Evolutionary conservation across 1,140 invertebrate genomes (phyloP).

Genomic region (Drosophila chauvacae): DNA sequence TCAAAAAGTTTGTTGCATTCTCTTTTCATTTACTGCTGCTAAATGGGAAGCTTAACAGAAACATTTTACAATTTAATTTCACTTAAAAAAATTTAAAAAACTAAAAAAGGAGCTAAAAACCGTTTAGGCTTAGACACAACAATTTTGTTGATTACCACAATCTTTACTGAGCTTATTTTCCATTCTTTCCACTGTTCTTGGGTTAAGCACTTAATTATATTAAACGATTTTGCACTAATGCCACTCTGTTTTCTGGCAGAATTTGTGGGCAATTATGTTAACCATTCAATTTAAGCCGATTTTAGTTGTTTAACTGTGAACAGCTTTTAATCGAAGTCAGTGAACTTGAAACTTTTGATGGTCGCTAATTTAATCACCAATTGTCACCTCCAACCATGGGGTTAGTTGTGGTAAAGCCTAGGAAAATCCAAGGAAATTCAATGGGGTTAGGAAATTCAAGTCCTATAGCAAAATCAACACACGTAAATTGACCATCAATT

Average conservation of each 20-base stretch:
- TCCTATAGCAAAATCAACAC: neutral
- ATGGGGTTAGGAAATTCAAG: slow-evolving; percentile 7
- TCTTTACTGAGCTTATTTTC: neutral
- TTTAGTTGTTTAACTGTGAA: slow-evolving; percentile 41
- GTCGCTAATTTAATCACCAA: slow-evolving; percentile 33
- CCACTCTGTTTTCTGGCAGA: slow-evolving; percentile 19
- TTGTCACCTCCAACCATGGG: slow-evolving; percentile 7
- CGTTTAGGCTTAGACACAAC: neutral
- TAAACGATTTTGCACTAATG: slow-evolving; percentile 13
- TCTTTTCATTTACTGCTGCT: neutral
- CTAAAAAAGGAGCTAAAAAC: neutral
- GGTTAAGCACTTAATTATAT: slow-evolving; percentile 11
- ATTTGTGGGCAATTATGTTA: neutral
- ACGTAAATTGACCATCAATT: slow-evolving; percentile 20
- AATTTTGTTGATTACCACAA: neutral
- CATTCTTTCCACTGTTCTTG: slow-evolving; percentile 8
- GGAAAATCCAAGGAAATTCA: slow-evolving; percentile 1
- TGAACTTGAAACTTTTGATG: slow-evolving; percentile 58
- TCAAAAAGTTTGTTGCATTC: slow-evolving; percentile 2
- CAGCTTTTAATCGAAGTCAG: slow-evolving; percentile 44
- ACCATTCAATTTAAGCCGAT: slow-evolving; percentile 20
- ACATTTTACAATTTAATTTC: neutral
- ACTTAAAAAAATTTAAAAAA: neutral
- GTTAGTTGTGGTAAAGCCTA: neutral
- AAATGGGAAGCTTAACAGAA: neutral